A percentile compares a stretch with the other conserved stretches of the same genome.
These are phyloP conservation scores for Nomada fabriciana DNA, from an alignment of 2,888 invertebrate species.

Conservation along the genomic window DNA sequence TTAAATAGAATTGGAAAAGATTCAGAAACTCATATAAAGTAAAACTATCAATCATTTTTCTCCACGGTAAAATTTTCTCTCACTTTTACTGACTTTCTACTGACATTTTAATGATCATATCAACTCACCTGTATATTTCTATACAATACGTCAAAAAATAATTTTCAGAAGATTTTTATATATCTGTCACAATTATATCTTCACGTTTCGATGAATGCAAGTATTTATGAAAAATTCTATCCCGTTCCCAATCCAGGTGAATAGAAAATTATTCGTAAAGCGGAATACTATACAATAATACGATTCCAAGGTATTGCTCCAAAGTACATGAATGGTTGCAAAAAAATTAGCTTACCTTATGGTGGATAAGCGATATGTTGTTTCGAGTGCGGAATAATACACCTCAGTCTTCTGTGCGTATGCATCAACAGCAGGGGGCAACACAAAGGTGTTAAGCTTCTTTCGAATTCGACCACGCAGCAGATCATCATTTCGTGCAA, in stretches of 20 bases:
- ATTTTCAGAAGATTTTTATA: too few relatives aligned
- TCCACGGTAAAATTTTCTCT: too few relatives aligned
- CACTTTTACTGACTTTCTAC: too few relatives aligned
- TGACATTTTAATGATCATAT: too few relatives aligned
- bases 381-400: slow-evolving; percentile 76
- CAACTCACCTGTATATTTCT: too few relatives aligned
- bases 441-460: slow-evolving; percentile 66
- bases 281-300: neutral
- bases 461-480: slow-evolving; percentile 62
- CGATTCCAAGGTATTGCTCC: neutral
- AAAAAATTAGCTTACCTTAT: slow-evolving; percentile 72
- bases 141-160: too few relatives aligned
- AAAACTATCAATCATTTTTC: too few relatives aligned
- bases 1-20: too few relatives aligned
- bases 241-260: neutral
- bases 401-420: slow-evolving; percentile 76
- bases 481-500: slow-evolving; percentile 72
- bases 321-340: neutral
- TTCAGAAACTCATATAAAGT: too few relatives aligned
- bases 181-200: neutral
- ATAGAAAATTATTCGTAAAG: slow-evolving; percentile 10
- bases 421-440: slow-evolving; percentile 59
- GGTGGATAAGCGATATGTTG: slow-evolving; percentile 81
- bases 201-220: slow-evolving; percentile 5
- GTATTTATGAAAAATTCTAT: neutral